Evolutionary conservation across 2,113 vertebrate genomes (phyloP), one percentile per base, ranked within the genome.

Genomic region (Tonatia bakeri): DNA sequence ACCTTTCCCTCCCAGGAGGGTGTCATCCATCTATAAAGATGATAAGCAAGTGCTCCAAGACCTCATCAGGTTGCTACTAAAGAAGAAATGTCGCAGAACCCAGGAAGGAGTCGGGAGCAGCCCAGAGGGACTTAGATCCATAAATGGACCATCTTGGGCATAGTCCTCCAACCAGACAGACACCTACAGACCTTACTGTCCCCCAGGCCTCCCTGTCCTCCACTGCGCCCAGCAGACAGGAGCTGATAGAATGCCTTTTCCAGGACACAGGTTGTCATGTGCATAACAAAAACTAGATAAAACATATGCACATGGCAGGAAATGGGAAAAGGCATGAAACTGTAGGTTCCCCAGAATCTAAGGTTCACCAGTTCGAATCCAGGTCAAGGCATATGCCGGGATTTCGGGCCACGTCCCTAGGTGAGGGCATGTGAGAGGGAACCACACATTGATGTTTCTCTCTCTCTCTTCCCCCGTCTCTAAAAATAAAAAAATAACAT

Each of bases 1-100:
- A 36, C 76, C 90, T 92, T 92, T 84, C 76, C 92, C 94, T 93
- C 83, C 76, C 61, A 33, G 72, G 11, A 77, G 28, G 36, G 52
- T 86, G 61, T 56, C 94, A 67, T 45, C 20, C 92, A 50, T 45
- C 17, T 10, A 47, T 40, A 83, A 59, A 79, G 40, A 36, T 12
- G 38, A 72, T 64, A 84, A 50, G 76, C 11, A 50, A 82, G 52
- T 11, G 43, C 38, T 54, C 80, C 36, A 61, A 79, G 54, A 69
- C 54, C 45, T 50, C 15, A 24, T 19, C 7, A 40, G 86, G 19
- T 13, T 85, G 36, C 91, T 13, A 50, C 79, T 31, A 54, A 47
- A 22, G 52, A 86, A 80, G 85, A 92, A 86, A 94, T 12, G 40
- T 26, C 38, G 24, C 43, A 64, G 86, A n/a, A 69, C 38, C 31